Base-by-base conservation (phyloP, 1,140 invertebrate genomes). In the Solenopsis fugax region DNA sequence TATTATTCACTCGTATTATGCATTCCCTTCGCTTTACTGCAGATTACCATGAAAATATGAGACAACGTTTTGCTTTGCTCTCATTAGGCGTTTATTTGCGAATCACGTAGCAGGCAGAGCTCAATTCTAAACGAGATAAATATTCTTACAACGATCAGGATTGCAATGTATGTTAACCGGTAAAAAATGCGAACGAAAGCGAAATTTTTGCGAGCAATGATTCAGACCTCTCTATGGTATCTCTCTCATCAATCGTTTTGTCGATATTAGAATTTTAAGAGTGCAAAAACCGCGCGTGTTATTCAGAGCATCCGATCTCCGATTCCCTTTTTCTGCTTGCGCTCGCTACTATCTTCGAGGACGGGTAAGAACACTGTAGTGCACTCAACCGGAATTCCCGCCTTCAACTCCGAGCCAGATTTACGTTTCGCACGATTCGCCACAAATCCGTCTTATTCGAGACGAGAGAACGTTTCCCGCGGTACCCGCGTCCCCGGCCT, bases 381-480 rank as follows among this genome's bases (percentile, higher is more conserved):
- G 76, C 85, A 71, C 77, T 86, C 85, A 81, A 69, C 41, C 24
- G 86, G 67, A 87, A 87, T 87, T 73, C 78, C 65, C 78, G 67
- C 67, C 76, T 86, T 54, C 45, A 80, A 69, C 64, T 75, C 78
- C 78, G 41, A 34, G 69, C 64, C 78, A 87, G 86, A 87, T 64
- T 73, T 72, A 62, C 69, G 67, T 80, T 87, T 87, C 86, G 86
- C 77, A 62, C 85, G 77, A 87, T 82, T 64, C 85, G 65, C 77
- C 77, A 62, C 77, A 85, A 85, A 85, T 85, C 82, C 82, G 50
- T 85, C 82, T 85, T 85, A 85, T 85, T 85, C 82, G 82, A 78
- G 58, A 78, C 80, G 45, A 52, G 72, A 75, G 69, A 77, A 78
- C 72, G 37, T 67, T 65, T 77, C 48, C 24, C 48, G 18, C n/a